A percentile compares a stretch with the other conserved stretches of the same genome.
phyloP scores from a whole-genome alignment of 2,888 invertebrate genomes.

The Atrina japonica region DNA sequence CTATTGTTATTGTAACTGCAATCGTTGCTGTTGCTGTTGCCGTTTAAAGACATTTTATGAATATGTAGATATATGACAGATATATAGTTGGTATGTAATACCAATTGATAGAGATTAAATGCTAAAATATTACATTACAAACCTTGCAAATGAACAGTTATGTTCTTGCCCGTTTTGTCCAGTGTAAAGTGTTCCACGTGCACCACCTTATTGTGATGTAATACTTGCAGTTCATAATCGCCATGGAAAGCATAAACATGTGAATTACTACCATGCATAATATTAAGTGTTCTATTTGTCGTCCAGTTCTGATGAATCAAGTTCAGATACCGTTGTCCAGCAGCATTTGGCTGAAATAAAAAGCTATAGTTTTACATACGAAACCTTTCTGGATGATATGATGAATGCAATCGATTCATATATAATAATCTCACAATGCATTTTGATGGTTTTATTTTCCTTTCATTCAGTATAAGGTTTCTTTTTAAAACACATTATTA shows the following conservation, averaged over 20 bases:
- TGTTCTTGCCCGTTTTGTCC: conserved; percentile 1
- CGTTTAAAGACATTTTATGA: too few species aligned
- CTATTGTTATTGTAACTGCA: neutral
- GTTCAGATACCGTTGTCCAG: conserved; percentile 30
- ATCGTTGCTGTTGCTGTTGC: neutral
- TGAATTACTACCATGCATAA: conserved; percentile 6
- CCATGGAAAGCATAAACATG: conserved; percentile 18
- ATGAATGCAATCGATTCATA: too few species aligned
- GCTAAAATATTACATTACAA: neutral
- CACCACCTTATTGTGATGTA: conserved; percentile 23
- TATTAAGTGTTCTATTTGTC: conserved; percentile 22
- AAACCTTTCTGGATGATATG: too few species aligned
- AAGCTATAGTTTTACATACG: neutral
- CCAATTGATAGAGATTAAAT: too few species aligned
- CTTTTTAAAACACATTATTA: too few species aligned
- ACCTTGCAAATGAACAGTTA: conserved; percentile 27
- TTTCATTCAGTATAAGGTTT: too few species aligned
- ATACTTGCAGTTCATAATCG: conserved; percentile 20
- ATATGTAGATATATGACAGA: too few species aligned
- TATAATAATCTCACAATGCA: too few species aligned
- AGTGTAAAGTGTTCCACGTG: conserved; percentile 11
- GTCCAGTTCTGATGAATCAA: conserved; percentile 27
- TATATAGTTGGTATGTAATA: too few species aligned
- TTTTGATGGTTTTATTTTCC: too few species aligned
- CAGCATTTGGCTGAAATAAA: conserved; percentile 36